Evolutionary conservation across 1,140 invertebrate species (phyloP).

Genomic region (Dinothrombium tinctorium): DNA sequence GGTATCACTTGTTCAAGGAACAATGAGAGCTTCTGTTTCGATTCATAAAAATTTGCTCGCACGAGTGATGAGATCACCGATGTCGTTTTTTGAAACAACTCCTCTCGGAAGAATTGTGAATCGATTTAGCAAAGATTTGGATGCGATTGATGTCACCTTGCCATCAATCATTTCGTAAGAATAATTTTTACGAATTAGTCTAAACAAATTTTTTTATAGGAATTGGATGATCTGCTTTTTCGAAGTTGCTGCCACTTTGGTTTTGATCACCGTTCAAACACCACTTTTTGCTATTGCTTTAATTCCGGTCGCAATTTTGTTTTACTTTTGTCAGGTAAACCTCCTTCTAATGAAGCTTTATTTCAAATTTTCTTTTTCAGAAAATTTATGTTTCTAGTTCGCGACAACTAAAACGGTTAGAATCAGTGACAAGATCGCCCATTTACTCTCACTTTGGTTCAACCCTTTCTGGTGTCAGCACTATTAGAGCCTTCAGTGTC

Average conservation of each 20-base stretch:
- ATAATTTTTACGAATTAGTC: constrained; percentile 18
- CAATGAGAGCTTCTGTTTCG: constrained; percentile 8
- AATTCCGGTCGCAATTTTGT: constrained; percentile 55
- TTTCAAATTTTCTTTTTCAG: constrained; percentile 19
- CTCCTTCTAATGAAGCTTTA: no score
- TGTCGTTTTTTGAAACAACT: constrained; percentile 25
- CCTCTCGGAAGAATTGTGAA: constrained; percentile 31
- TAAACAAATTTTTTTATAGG: constrained; percentile 11
- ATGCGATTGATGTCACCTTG: constrained; percentile 20
- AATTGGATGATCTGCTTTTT: constrained; percentile 23
- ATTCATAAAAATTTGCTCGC: constrained; percentile 17
- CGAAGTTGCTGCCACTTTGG: constrained; percentile 54
- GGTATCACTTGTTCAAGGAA: neutral
- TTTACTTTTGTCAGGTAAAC: constrained; percentile 27
- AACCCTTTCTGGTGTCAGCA: constrained; percentile 40
- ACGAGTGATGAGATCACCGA: constrained; percentile 19
- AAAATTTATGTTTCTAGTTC: constrained; percentile 32
- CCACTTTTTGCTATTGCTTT: constrained; percentile 60
- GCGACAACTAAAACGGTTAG: constrained; percentile 74
- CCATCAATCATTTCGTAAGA: constrained; percentile 24
- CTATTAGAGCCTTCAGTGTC: constrained; percentile 26
- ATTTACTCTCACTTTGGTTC: constrained; percentile 97
- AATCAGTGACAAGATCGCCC: constrained; percentile 85
- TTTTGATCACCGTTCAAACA: constrained; percentile 34
- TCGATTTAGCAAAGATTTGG: constrained; percentile 27